phyloP scores from a whole-genome alignment of 2,113 vertebrate species.

The Brachypteracias leptosomus region DNA sequence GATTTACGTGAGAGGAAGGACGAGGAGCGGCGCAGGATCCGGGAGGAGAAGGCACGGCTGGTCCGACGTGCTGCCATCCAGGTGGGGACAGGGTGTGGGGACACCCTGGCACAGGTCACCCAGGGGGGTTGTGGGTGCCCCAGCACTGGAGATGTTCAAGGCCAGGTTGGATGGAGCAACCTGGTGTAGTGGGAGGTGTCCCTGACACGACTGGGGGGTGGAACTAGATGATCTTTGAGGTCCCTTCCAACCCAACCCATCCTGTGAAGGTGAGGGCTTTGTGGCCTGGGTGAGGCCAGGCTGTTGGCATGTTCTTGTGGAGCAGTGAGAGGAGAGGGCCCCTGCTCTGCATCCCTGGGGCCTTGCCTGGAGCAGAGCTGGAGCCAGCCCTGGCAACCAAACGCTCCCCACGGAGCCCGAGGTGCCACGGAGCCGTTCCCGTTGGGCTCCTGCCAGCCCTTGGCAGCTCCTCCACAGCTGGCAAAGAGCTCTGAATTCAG shows the following conservation, averaged over 20 bases:
- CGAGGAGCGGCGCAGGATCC: slow-evolving; percentile 80
- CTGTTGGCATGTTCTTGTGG: not conserved
- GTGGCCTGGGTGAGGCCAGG: rapidly evolving
- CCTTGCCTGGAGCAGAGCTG: not conserved
- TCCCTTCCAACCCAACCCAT: too few species aligned
- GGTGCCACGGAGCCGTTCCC: not conserved
- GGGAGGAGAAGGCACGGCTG: slow-evolving; percentile 88
- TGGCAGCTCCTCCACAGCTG: not conserved
- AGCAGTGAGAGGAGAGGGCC: not conserved
- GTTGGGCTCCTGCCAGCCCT: slow-evolving; percentile 5
- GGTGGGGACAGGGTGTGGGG: slow-evolving; percentile 56
- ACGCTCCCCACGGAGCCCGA: not conserved
- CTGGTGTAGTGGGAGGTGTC: too few species aligned
- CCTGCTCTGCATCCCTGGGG: not conserved
- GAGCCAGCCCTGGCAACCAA: not conserved
- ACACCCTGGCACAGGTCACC: too few species aligned
- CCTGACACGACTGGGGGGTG: too few species aligned
- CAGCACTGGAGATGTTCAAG: too few species aligned
- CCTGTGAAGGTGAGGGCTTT: not conserved
- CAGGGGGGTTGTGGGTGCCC: too few species aligned
- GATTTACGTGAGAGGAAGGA: slow-evolving; percentile 74
- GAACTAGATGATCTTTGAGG: too few species aligned
- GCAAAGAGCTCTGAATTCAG: not conserved
- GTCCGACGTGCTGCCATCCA: slow-evolving; percentile 86
- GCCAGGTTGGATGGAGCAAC: too few species aligned